Base-by-base conservation (phyloP, 2,113 vertebrate species). In the Calidris pugnax region DNA sequence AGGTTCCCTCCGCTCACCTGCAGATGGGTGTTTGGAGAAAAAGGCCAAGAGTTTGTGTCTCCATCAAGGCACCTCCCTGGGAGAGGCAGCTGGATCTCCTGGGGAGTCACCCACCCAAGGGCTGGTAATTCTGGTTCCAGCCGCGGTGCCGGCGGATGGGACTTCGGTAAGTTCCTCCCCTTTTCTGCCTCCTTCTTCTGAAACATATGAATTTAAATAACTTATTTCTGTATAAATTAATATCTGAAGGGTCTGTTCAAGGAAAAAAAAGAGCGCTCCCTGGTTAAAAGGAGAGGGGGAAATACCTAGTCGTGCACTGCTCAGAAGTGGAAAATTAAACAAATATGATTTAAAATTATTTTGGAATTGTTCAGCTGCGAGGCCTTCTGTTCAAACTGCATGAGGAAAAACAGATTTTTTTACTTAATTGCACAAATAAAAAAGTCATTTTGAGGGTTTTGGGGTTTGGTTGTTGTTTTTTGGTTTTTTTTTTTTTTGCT, bases 41-140 rank as follows among this genome's bases (percentile, higher is more conserved):
- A 41, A 0, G 15, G 16, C 50, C 41, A 15, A 6, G 2, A 30
- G 53, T 56, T 71, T 82, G 66, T 69, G 62, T 63, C 83, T 69
- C 89, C 76, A 32, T 3, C 8, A 28, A 39, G 89, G 71, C 90
- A 93, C n/a, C 86, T 24, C 83, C 93, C 85, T 45, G 95, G 92
- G 93, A 3, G 87, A 85, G 93, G 95, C 92, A 67, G n/a, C n/a
- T 6, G 23, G 23, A 35, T 26, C 35, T 22, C 26, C 59, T 10
- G 4, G 12, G 33, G 35, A 72, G 84, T 2, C 16, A 11, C 39
- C 47, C 1, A 13, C 59, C 4, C 3, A 15, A 64, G 57, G 88
- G 94, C 94, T 89, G 90, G 95, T 62, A 96, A 96, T 90, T 94
- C 94, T 87, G 94, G 89, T 96, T 97, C 86, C 66, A 13, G 72